Evolutionary conservation across 2,888 invertebrate species (phyloP), one percentile per base, ranked within the genome.

Genomic region (Lamellibrachia satsuma): DNA sequence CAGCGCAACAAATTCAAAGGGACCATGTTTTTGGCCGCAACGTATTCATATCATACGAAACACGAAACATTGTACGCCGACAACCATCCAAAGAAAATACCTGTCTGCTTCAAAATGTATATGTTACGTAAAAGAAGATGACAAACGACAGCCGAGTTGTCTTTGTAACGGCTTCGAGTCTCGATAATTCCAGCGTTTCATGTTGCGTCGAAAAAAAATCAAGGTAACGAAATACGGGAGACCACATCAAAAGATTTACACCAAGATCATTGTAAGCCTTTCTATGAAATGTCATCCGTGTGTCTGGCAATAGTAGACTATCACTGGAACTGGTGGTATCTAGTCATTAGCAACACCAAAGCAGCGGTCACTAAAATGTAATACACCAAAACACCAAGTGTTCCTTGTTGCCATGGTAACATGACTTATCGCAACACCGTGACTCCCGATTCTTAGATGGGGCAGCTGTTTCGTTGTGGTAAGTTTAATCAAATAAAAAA

Each of bases 221-320:
- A n/a, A 6, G 22, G 75, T 22, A 22, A 22, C n/a, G 75, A 75
- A 15, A 75, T 75, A 15, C 7, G 39, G 9, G 4, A 22, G 6
- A 75, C 75, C 75, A 75, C 75, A 75, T 75, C 75, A 75, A 75
- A 39, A 75, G 75, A 75, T 75, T 22, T 75, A 75, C 75, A 75
- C 55, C 55, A n/a, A 75, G 75, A 22, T 75, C 75, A 6, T 22
- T 75, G 75, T 22, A 75, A 75, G n/a, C 75, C 75, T 75, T 75
- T 75, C 75, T 75, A 4, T 22, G 75, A 75, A 75, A 75, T 75
- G 75, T 22, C n/a, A 22, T 75, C 75, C n/a, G 75, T 22, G 75
- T n/a, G 15, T 7, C 8, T 57, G 57, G 57, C 57, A 15, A 39
- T 57, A 8, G 15, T 57, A 75, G 75, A 75, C 75, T 4, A 75